Conservation (phyloP, 2,113 vertebrate genomes). For the Lynx canadensis region DNA sequence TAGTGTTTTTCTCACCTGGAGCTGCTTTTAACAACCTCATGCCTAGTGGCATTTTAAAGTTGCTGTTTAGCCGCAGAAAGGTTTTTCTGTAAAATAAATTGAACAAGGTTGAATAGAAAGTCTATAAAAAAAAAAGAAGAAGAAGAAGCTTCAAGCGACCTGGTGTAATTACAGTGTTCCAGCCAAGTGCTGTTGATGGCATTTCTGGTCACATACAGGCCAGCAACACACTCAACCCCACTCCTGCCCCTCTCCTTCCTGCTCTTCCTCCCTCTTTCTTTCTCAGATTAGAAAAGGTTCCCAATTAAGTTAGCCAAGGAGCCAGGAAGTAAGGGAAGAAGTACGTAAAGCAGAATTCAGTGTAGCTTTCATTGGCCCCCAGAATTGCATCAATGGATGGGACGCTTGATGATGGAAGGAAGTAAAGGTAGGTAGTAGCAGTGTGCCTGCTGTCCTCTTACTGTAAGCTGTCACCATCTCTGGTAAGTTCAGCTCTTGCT, state of each 20-base stretch:
- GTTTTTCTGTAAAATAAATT: conserved; percentile 28
- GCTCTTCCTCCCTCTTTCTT: neutral
- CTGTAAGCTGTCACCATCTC: neutral
- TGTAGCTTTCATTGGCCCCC: neutral
- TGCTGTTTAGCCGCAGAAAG: neutral
- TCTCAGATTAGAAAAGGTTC: neutral
- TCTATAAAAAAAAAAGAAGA: neutral
- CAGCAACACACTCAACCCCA: neutral
- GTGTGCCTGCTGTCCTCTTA: neutral
- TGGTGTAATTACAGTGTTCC: neutral
- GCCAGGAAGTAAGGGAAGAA: neutral
- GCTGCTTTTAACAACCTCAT: neutral
- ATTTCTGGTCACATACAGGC: neutral
- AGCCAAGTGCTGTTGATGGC: neutral
- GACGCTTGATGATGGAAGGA: too few species aligned
- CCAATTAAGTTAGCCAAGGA: neutral
- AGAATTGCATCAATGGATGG: neutral
- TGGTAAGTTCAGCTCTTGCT: neutral
- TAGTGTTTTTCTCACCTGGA: conserved; percentile 27
- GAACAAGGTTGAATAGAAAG: neutral
- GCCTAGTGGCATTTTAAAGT: neutral
- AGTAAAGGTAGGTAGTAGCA: neutral
- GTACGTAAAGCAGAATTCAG: neutral
- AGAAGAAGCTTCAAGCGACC: neutral
- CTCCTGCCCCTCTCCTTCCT: neutral